These are phyloP conservation scores for Adelphocoris suturalis DNA, from an alignment of 2,888 invertebrate species.

Conservation along the genomic window DNA sequence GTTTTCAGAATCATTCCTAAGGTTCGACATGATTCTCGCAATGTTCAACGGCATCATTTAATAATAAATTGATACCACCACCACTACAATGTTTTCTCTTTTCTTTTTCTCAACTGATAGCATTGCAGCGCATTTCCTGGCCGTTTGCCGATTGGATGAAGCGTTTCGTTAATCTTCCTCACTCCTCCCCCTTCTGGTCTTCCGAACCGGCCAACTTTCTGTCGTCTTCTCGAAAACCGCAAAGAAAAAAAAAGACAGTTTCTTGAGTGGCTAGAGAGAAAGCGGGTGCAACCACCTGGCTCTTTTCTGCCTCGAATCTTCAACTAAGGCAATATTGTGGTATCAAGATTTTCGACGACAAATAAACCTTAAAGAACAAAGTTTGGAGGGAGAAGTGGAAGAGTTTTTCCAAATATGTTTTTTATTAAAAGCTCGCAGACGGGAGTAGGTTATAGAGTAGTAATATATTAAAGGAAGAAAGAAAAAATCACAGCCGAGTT, in stretches of 20 bases:
- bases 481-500: not conserved
- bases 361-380: conserved; percentile 7
- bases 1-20: too few relatives aligned
- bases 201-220: not conserved
- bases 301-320: not conserved
- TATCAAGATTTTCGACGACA: conserved; percentile 21
- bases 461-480: not conserved
- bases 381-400: not conserved
- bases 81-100: too few relatives aligned
- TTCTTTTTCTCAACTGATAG: too few relatives aligned
- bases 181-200: not conserved
- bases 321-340: conserved; percentile 24
- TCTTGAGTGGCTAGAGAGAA: not conserved
- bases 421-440: conserved; percentile 35
- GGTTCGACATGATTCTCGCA: too few relatives aligned
- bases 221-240: not conserved
- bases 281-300: not conserved
- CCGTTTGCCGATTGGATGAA: conserved; percentile 17
- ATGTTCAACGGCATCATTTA: too few relatives aligned
- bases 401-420: not conserved
- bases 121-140: not conserved
- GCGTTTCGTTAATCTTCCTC: conserved; percentile 22
- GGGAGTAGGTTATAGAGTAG: not conserved
- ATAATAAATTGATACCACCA: too few relatives aligned
- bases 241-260: conserved; percentile 4